A percentile compares a stretch with the other conserved stretches of the same genome.
phyloP scores from a whole-genome alignment of 2,113 vertebrate species.

The Dicaeum eximium region DNA sequence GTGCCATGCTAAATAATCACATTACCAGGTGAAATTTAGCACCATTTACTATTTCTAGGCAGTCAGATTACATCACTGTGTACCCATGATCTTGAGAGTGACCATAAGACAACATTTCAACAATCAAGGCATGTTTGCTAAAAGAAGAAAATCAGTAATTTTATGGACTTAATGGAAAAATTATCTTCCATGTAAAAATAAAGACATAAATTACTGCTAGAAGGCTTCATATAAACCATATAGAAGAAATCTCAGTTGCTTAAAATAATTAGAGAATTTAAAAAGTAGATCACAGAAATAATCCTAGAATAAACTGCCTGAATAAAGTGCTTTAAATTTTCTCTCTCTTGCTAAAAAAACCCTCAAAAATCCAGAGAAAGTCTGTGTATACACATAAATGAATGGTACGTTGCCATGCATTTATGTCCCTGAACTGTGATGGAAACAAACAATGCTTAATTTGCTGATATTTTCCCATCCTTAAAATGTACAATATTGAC shows the following conservation, averaged over 20 bases:
- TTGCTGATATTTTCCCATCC: neutral
- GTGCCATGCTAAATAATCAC: neutral
- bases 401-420: neutral
- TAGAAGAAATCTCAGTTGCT: neutral
- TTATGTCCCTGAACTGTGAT: neutral
- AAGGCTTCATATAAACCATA: neutral
- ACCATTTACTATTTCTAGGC: constrained; percentile 3
- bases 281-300: neutral
- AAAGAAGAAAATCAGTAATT: neutral
- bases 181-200: neutral
- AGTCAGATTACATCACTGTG: neutral
- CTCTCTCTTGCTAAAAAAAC: neutral
- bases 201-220: neutral
- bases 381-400: neutral
- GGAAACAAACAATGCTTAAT: neutral
- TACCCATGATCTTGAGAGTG: neutral
- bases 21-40: constrained; percentile 3
- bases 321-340: neutral
- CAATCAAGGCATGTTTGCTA: neutral
- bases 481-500: neutral
- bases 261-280: neutral
- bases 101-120: neutral
- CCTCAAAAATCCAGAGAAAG: neutral
- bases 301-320: neutral
- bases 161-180: neutral